These are phyloP conservation scores for Eulemur macaco DNA, from an alignment of 2,113 vertebrate genomes.

Conservation along the genomic window DNA sequence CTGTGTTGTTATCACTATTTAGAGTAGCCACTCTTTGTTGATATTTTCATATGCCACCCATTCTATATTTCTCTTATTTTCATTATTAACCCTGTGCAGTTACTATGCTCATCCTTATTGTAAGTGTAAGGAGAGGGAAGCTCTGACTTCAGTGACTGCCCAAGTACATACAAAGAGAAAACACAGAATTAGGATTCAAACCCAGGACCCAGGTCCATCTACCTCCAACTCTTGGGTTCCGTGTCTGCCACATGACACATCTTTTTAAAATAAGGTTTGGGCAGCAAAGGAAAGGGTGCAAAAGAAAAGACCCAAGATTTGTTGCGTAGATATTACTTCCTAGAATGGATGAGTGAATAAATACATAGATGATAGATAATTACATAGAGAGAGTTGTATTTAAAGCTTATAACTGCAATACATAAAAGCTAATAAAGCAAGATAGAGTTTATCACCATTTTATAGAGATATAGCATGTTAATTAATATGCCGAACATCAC, in stretches of 20 bases:
- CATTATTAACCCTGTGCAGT: background rate
- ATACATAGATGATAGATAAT: background rate
- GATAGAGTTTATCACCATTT: background rate
- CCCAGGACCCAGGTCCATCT: background rate
- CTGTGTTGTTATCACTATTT: background rate
- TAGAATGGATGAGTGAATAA: background rate
- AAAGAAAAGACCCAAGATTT: background rate
- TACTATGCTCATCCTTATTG: background rate
- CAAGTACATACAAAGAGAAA: background rate
- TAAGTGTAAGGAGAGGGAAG: background rate
- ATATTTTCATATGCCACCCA: background rate
- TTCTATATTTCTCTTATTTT: background rate
- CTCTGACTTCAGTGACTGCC: background rate
- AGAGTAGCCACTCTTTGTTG: background rate
- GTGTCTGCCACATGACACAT: background rate
- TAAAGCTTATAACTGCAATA: background rate
- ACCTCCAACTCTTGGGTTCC: slow-evolving; percentile 17
- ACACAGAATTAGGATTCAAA: background rate
- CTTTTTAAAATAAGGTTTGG: background rate
- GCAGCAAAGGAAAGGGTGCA: background rate
- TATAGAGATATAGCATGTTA: background rate
- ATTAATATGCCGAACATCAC: background rate
- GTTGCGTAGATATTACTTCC: background rate
- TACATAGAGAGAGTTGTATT: background rate
- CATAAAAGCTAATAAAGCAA: background rate